A percentile compares a stretch with the other conserved stretches of the same genome.
Conservation (phyloP, 2,888 invertebrate species). For the Nemoura dubitans region DNA sequence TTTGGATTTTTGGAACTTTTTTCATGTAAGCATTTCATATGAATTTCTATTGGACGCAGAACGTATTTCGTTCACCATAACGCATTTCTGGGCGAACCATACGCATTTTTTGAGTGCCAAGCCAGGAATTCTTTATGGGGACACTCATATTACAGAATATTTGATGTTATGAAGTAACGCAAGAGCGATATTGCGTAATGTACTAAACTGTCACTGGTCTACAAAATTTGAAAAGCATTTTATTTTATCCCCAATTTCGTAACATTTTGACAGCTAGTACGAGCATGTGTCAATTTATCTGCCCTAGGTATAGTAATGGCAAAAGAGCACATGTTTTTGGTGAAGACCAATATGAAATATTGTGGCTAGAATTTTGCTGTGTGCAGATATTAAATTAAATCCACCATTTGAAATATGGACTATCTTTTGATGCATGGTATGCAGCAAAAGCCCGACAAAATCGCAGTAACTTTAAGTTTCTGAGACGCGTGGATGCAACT, state of each 20-base stretch:
- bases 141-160: constrained; percentile 12
- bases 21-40: constrained; percentile 7
- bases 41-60: not conserved
- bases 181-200: not conserved
- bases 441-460: no score
- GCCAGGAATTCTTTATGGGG: not conserved
- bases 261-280: not conserved
- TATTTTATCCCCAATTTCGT: not conserved
- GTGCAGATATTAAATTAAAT: no score
- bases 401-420: no score
- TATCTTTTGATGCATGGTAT: no score
- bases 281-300: not conserved
- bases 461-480: no score
- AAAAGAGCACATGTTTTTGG: not conserved
- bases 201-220: constrained; percentile 7
- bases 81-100: constrained; percentile 7
- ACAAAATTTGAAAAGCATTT: not conserved
- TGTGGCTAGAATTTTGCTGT: no score
- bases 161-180: constrained; percentile 7
- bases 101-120: constrained; percentile 1
- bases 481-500: no score
- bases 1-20: not conserved
- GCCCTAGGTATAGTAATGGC: not conserved
- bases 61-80: constrained; percentile 1
- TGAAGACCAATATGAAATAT: not conserved